Conservation (phyloP, 1,140 invertebrate species). For the Drosophila santomea region DNA sequence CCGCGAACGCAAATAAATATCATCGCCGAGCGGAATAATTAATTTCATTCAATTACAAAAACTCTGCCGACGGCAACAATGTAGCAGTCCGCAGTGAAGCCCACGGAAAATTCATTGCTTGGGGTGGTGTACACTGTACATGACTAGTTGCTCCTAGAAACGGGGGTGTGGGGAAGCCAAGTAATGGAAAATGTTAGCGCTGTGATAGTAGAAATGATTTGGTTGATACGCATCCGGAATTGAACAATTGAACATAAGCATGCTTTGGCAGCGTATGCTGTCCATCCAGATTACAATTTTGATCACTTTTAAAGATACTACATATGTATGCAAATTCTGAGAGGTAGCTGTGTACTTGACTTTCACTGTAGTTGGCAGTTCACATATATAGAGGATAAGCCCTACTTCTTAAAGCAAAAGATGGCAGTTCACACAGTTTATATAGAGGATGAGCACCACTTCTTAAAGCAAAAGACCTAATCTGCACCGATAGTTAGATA, state of each 20-base stretch:
- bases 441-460: too few species aligned
- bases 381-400: too few species aligned
- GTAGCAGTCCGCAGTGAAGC: constrained; percentile 25
- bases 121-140: neutral
- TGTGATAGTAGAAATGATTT: constrained; percentile 21
- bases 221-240: neutral
- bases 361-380: too few species aligned
- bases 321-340: neutral
- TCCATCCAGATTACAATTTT: constrained; percentile 16
- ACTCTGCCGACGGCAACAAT: constrained; percentile 8
- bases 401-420: too few species aligned
- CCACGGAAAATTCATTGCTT: constrained; percentile 5
- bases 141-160: neutral
- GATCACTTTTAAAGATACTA: constrained; percentile 12
- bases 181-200: constrained; percentile 5
- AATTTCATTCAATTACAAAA: constrained; percentile 37
- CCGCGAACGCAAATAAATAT: constrained; percentile 1
- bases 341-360: neutral
- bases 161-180: constrained; percentile 39
- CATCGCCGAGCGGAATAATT: constrained; percentile 23
- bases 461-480: too few species aligned
- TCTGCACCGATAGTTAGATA: too few species aligned
- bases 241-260: neutral
- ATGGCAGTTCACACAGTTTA: too few species aligned
- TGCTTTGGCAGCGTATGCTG: constrained; percentile 16